Percentiles rank a stretch among this genome's conserved stretches.
Conservation (phyloP, 2,113 vertebrate species). For the Patagioenas fasciata region DNA sequence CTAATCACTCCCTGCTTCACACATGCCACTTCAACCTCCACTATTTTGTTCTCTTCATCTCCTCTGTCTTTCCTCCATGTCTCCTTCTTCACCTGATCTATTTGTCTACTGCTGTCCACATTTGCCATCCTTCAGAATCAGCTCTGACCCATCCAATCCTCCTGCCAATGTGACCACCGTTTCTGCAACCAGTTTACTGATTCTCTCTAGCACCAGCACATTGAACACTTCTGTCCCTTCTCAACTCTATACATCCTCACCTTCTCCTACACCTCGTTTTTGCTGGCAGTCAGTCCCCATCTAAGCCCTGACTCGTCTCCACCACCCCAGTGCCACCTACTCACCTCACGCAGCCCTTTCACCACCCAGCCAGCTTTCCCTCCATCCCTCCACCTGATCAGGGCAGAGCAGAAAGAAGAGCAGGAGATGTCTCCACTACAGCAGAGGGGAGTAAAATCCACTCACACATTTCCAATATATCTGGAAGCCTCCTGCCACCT, state of each 20-base stretch:
- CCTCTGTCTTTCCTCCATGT: not conserved
- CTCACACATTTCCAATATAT: not conserved
- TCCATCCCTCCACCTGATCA: not conserved
- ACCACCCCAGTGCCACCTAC: not conserved
- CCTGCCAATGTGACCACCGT: not conserved
- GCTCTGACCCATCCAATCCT: not conserved
- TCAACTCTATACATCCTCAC: not conserved
- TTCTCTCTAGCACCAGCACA: not conserved
- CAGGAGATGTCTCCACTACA: not conserved
- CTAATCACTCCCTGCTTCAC: not conserved
- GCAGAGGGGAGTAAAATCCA: not conserved
- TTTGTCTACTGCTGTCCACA: not conserved
- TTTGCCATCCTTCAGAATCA: not conserved
- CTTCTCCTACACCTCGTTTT: not conserved
- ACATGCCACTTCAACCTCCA: not conserved
- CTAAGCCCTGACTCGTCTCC: not conserved
- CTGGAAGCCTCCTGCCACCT: not conserved
- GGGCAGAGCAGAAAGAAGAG: not conserved
- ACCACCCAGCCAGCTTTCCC: not conserved
- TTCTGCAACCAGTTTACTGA: not conserved
- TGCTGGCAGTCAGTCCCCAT: rapidly evolving
- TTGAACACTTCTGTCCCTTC: not conserved
- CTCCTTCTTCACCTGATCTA: not conserved
- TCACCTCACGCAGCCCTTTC: not conserved
- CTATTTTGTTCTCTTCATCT: not conserved